Percentiles rank a stretch among this genome's conserved stretches.
phyloP scores from a whole-genome alignment of 2,113 vertebrate species.

The Heloderma charlesbogerti region DNA sequence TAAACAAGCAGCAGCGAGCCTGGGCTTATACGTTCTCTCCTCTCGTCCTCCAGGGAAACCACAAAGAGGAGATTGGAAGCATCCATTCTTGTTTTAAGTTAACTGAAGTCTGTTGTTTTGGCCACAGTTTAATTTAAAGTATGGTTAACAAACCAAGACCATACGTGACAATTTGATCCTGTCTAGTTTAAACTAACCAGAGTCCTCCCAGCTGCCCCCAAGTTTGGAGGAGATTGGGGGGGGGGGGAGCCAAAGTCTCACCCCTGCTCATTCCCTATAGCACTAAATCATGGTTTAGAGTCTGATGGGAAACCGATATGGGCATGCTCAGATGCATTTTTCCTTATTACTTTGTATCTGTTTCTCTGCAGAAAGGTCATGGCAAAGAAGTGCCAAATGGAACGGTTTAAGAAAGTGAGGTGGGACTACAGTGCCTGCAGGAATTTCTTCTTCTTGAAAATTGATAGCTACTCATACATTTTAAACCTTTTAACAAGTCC shows the following conservation, averaged over 20 bases:
- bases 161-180: background rate
- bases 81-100: background rate
- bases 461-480: background rate
- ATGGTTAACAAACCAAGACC: too few relatives aligned
- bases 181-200: background rate
- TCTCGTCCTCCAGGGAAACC: background rate
- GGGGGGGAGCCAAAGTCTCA: background rate
- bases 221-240: background rate
- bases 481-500: background rate
- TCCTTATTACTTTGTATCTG: background rate
- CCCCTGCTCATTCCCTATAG: background rate
- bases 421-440: background rate
- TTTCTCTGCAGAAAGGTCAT: background rate
- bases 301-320: background rate
- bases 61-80: background rate
- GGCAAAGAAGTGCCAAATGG: background rate
- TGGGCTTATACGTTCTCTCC: background rate
- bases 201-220: background rate
- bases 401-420: background rate
- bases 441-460: background rate
- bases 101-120: background rate
- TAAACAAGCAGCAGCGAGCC: background rate
- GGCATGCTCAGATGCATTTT: background rate
- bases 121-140: too few relatives aligned
- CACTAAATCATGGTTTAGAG: background rate